Conservation (phyloP, 2,797 vertebrate species). For the Enteromius fasciolatus region DNA sequence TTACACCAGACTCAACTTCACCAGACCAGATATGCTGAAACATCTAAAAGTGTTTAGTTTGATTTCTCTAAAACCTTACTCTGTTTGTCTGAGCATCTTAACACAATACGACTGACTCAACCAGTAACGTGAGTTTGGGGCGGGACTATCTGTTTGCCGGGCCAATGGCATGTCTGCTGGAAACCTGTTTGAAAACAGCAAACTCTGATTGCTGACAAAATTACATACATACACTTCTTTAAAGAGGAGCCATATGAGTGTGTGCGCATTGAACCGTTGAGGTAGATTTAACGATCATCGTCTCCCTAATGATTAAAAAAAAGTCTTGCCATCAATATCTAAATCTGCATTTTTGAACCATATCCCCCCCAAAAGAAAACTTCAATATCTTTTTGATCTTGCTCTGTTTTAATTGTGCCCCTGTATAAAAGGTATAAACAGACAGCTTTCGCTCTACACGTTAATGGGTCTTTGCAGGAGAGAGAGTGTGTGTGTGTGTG, state of each 20-base stretch:
- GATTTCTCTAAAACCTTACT: neutral
- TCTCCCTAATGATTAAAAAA: constrained; percentile 78
- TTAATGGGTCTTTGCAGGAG: constrained; percentile 64
- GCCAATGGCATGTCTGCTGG: neutral
- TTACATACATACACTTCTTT: neutral
- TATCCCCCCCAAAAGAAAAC: constrained; percentile 66
- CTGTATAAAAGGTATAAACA: constrained; percentile 67
- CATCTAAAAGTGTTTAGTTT: neutral
- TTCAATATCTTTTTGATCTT: constrained; percentile 79
- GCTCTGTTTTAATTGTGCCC: constrained; percentile 76
- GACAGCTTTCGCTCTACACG: constrained; percentile 56
- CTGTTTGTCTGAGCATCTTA: neutral
- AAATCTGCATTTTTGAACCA: constrained; percentile 79
- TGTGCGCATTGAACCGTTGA: constrained; percentile 71
- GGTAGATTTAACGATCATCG: constrained; percentile 75
- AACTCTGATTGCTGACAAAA: neutral
- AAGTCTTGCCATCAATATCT: constrained; percentile 77
- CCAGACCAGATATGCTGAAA: neutral
- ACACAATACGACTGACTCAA: neutral
- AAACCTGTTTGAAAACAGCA: constrained; percentile 19
- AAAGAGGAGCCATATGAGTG: neutral
- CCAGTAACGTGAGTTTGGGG: neutral
- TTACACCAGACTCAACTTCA: neutral
- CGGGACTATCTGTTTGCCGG: neutral
- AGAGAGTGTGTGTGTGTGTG: constrained; percentile 35